Base-by-base conservation (phyloP, 1,140 invertebrate species). In the Drosophila ogumai region DNA sequence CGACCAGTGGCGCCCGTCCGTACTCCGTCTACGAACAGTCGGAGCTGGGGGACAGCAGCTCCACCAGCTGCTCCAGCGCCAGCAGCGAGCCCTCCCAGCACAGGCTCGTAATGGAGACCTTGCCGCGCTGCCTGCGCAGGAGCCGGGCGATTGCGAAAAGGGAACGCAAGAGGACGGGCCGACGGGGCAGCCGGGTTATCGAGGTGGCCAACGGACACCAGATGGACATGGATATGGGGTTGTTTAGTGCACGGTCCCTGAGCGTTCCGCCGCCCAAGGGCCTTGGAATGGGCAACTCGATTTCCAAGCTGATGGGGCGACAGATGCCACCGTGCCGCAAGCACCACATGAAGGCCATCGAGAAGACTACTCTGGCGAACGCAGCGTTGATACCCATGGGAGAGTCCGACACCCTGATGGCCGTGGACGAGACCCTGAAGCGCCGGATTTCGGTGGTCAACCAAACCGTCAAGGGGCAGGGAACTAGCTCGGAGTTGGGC, bases 201-300 rank as follows among this genome's bases (percentile, higher is more conserved):
- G 32, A 46, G 34, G 15, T 22, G n/a, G 12, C 9, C 28, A 13
- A 47, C 5, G 19, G 19, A 3, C 4, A n/a, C 8, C 15, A n/a
- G 32, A 0, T 38, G 12, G 12, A 47, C 7, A 8, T 58, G 22
- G 50, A 61, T 17, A 9, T 68, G 54, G 34, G 41, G 12, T 2
- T 61, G 10, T 52, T 36, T 10, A 22, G 22, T 43, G 71, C 50
- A 6, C 71, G 82, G 0, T 87, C 82, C 10, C 43, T 73, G 38
- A 87, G 84, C 25, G 8, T 79, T 47, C 82, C 82, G 9, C 61
- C 79, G 13, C 59, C 59, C n/a, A 41, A 46, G 6, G 40, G 59
- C 9, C 9, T 49, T 1, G 54, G 44, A 1, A 8, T 64, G 46
- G 47, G 54, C 40, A 10, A 2, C 19, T 1, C 22, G 13, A 19